Evolutionary conservation across 2,888 invertebrate genomes (phyloP).

Genomic region (Tenthredo notha): DNA sequence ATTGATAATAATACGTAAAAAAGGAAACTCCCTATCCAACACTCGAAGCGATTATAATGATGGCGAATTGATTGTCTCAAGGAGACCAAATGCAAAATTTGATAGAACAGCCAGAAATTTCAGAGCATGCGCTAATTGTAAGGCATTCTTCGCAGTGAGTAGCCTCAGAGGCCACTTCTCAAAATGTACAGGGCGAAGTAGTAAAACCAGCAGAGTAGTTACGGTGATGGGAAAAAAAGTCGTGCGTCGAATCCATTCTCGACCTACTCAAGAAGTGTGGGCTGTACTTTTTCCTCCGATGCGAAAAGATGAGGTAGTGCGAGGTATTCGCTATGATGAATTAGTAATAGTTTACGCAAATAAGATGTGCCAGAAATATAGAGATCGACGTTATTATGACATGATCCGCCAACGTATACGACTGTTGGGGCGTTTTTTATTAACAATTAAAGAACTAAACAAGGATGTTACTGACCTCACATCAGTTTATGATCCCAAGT

Average conservation of each 20-base stretch:
- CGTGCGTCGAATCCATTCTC: slow-evolving; percentile 55
- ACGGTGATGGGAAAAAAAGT: slow-evolving; percentile 51
- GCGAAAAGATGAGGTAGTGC: slow-evolving; percentile 60
- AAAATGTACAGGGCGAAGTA: slow-evolving; percentile 44
- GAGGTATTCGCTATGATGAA: slow-evolving; percentile 60
- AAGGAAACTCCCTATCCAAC: slow-evolving; percentile 61
- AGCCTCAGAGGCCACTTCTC: slow-evolving; percentile 58
- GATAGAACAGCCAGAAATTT: slow-evolving; percentile 56
- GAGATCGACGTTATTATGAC: slow-evolving; percentile 57
- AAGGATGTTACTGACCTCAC: slow-evolving; percentile 57
- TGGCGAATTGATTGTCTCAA: slow-evolving; percentile 60
- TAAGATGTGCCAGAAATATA: slow-evolving; percentile 59
- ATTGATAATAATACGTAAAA: slow-evolving; percentile 58
- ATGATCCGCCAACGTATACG: slow-evolving; percentile 61
- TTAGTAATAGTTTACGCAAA: slow-evolving; percentile 62
- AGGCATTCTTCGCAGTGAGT: slow-evolving; percentile 59
- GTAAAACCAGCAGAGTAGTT: slow-evolving; percentile 33
- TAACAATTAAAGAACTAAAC: background rate
- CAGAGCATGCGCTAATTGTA: slow-evolving; percentile 58
- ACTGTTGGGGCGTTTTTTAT: slow-evolving; percentile 59
- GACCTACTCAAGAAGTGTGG: slow-evolving; percentile 56
- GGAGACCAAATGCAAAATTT: slow-evolving; percentile 57
- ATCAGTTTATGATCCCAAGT: slow-evolving; percentile 60
- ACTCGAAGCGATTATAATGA: slow-evolving; percentile 58
- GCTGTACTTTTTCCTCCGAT: slow-evolving; percentile 59